Evolutionary conservation across 2,888 invertebrate species (phyloP).

Genomic region (Drosophila buzzatii): DNA sequence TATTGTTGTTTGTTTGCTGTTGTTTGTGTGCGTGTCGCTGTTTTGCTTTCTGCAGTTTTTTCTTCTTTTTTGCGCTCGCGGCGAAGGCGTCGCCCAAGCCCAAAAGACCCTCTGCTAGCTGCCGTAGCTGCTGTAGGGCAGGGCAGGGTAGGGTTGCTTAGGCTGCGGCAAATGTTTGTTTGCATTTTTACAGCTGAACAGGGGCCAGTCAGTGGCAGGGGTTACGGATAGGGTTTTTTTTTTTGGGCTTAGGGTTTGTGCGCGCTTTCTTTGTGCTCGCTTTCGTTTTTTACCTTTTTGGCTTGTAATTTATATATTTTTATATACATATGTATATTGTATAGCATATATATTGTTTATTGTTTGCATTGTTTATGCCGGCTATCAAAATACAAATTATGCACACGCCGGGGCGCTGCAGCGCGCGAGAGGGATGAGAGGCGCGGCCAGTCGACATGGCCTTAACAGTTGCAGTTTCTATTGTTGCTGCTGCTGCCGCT

Average conservation of each 20-base stretch:
- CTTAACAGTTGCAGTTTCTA: constrained; percentile 39
- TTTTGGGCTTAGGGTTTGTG: constrained; percentile 11
- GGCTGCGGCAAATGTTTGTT: constrained; percentile 67
- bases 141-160: constrained; percentile 53
- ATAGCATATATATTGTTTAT: constrained; percentile 36
- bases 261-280: constrained; percentile 43
- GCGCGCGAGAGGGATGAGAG: background rate
- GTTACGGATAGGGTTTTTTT: constrained; percentile 7
- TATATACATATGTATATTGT: constrained; percentile 49
- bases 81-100: constrained; percentile 60
- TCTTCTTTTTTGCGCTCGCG: constrained; percentile 25
- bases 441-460: constrained; percentile 62
- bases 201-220: constrained; percentile 6
- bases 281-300: constrained; percentile 69
- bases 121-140: background rate
- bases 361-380: constrained; percentile 63
- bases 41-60: constrained; percentile 4
- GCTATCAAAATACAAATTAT: constrained; percentile 79
- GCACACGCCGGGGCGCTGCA: constrained; percentile 23
- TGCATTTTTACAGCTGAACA: constrained; percentile 59
- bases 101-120: constrained; percentile 16
- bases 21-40: constrained; percentile 32
- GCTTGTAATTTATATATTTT: constrained; percentile 82
- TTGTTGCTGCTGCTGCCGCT: constrained; percentile 29
- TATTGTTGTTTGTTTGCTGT: constrained; percentile 15